Conservation (phyloP, 23 tunicate species). For the Halocynthia aurantium region DNA sequence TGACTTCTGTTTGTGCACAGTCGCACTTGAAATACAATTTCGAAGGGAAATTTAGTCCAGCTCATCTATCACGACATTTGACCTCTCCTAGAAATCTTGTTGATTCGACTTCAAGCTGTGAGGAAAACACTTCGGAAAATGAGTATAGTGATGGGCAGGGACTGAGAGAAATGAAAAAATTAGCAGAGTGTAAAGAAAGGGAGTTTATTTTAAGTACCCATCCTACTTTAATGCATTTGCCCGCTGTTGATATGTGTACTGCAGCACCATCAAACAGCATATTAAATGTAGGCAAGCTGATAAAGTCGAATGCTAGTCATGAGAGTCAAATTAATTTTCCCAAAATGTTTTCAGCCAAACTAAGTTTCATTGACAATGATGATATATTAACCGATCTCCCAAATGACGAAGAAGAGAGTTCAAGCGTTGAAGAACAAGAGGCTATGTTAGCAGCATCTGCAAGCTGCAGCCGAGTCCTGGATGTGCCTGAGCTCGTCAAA, state of each 20-base stretch:
- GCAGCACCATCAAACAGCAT: too few species aligned
- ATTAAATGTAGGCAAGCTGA: too few species aligned
- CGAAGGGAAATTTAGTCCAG: background rate
- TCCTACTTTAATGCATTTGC: constrained; percentile 3
- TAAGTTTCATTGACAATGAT: constrained; percentile 9
- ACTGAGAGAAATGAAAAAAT: background rate
- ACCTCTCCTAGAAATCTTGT: background rate
- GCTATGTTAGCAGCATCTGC: background rate
- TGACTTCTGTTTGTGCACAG: constrained; percentile 2
- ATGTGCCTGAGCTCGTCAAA: constrained; percentile 19
- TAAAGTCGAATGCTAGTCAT: background rate
- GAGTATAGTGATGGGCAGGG: background rate
- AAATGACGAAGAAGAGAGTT: background rate
- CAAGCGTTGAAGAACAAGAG: background rate
- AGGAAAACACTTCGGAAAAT: constrained; percentile 13
- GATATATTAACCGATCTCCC: background rate
- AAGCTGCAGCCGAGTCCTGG: background rate
- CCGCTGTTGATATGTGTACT: background rate
- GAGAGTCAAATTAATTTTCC: background rate
- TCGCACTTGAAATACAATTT: background rate
- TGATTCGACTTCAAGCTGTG: constrained; percentile 10
- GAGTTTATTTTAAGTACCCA: background rate
- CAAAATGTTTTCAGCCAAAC: background rate
- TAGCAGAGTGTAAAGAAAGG: background rate
- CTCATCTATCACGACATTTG: background rate